phyloP scores from a whole-genome alignment of 2,888 invertebrate species.

The Tetanocera ferruginea region DNA sequence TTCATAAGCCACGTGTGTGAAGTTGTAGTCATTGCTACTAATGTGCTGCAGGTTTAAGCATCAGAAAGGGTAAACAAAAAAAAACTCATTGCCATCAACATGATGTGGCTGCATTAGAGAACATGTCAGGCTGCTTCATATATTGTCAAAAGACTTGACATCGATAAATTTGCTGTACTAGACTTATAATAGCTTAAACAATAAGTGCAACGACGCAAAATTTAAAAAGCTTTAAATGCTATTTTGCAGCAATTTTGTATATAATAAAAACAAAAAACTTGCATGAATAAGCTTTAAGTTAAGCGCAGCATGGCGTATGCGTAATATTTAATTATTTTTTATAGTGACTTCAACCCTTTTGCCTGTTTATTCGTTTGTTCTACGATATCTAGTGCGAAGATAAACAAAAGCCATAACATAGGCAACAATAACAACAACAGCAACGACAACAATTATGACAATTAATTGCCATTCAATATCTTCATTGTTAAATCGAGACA shows the following conservation, averaged over 20 bases:
- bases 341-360: neutral
- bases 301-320: neutral
- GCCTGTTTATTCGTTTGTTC: neutral
- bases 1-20: neutral
- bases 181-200: neutral
- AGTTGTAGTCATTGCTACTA: neutral
- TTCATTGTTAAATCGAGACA: constrained; percentile 8
- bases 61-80: no score
- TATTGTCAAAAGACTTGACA: constrained; percentile 47
- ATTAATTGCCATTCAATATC: constrained; percentile 36
- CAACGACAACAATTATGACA: neutral
- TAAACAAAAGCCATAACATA: neutral
- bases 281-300: no score
- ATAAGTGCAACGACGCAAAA: neutral
- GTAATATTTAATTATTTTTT: neutral
- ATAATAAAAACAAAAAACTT: no score
- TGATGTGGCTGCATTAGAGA: neutral
- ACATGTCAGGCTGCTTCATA: neutral
- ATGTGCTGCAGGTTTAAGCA: neutral
- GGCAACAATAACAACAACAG: neutral
- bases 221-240: neutral
- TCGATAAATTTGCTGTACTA: constrained; percentile 43
- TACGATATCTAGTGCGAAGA: neutral
- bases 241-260: no score
- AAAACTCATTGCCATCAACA: no score